These are phyloP conservation scores for Yponomeuta cagnagella DNA, from an alignment of 2,888 invertebrate species.

Conservation along the genomic window DNA sequence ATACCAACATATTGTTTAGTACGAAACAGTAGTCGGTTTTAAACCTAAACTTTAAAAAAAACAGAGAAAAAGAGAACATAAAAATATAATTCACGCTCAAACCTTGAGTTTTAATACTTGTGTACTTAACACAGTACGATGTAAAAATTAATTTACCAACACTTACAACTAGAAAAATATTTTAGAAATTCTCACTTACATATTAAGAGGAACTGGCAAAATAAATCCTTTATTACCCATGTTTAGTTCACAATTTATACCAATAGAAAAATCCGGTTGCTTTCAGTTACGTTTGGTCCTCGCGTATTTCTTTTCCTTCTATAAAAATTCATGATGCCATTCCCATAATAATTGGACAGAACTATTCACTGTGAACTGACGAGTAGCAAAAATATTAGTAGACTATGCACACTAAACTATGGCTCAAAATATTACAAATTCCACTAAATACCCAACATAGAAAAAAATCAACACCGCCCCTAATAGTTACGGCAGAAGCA, in stretches of 20 bases:
- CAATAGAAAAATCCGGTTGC: constrained; percentile 49
- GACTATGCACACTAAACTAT: constrained; percentile 64
- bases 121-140: constrained; percentile 49
- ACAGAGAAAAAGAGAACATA: constrained; percentile 8
- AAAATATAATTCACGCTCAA: constrained; percentile 13
- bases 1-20: constrained; percentile 9
- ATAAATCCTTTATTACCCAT: constrained; percentile 67
- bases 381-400: constrained; percentile 72
- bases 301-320: constrained; percentile 33
- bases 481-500: constrained; percentile 53
- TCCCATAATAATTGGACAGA: constrained; percentile 64
- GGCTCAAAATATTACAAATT: constrained; percentile 66
- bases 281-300: constrained; percentile 46
- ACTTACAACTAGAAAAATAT: constrained; percentile 73
- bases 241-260: constrained; percentile 40
- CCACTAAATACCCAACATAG: constrained; percentile 67
- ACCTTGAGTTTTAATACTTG: constrained; percentile 19
- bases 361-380: constrained; percentile 51
- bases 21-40: not conserved
- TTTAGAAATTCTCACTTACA: constrained; percentile 74
- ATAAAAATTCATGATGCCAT: constrained; percentile 65
- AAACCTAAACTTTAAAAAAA: not conserved
- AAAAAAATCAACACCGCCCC: constrained; percentile 43
- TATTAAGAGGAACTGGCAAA: constrained; percentile 74
- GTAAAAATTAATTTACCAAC: constrained; percentile 68